Base-by-base conservation (phyloP, 2,888 invertebrate genomes). In the Cetonia aurata region DNA sequence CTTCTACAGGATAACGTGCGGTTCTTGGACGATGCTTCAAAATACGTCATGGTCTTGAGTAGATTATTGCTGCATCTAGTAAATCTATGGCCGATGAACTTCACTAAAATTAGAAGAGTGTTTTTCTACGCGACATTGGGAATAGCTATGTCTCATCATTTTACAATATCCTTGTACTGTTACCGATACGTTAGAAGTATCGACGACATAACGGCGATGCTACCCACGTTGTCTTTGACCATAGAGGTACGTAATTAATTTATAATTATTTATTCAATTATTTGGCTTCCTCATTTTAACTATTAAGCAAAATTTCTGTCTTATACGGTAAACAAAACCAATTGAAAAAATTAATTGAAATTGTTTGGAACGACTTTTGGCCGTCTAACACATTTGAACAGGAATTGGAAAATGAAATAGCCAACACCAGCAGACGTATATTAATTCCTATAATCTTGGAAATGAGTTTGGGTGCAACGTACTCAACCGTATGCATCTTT, bases 331-430 rank as follows among this genome's bases (percentile, higher is more conserved):
- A 73, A 44, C 53, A 68, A 1, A 13, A 42, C 4, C 46, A 66
- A 13, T 52, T 75, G 9, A 67, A 57, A 19, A 8, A 42, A 9
- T 46, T 75, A 17, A 62, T 75, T 13, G 50, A 68, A 3, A 53
- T 37, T 9, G 70, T 69, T 17, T 71, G 68, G 42, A 44, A 66
- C 12, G 67, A 72, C 13, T 75, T 73, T 53, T 75, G 73, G 74
- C 72, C 75, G 1, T 68, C 74, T 33, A 33, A 71, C 37, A 19
- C 71, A 19, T 44, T 75, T 50, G 75, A 71, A 8, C 13, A 55
- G 15, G 13, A 41, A 44, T 1, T 72, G 19, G 65, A 71, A 55
- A 55, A 46, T 3, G 25, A 65, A 8, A 52, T 75, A 4, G 55
- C 31, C 41, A 15, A n/a, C 17, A 57, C 67, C 13, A 41, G 72